phyloP scores from a whole-genome alignment of 1,140 invertebrate genomes.

The Drosophila eugracilis region DNA sequence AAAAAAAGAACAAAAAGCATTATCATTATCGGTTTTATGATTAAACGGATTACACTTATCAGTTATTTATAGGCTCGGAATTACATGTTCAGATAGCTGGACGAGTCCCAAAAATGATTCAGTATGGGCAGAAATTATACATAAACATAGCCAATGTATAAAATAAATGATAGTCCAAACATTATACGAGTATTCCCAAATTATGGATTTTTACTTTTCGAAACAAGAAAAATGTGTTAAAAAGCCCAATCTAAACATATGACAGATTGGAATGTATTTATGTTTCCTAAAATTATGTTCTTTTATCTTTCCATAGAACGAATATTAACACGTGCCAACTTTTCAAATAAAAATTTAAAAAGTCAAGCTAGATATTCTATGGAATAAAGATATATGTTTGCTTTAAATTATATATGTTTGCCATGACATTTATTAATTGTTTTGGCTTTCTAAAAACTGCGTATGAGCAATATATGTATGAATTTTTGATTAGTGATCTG shows the following conservation, averaged over 20 bases:
- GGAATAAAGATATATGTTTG: not conserved
- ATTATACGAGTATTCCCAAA: too few species aligned
- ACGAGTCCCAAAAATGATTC: conserved; percentile 31
- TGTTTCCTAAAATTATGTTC: too few species aligned
- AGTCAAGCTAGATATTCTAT: not conserved
- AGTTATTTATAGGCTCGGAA: conserved; percentile 27
- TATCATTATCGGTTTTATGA: conserved; percentile 34
- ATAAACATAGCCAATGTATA: too few species aligned
- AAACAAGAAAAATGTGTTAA: too few species aligned
- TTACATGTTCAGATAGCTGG: conserved; percentile 14
- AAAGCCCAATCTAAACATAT: too few species aligned
- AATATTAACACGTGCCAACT: too few species aligned
- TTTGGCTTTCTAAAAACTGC: conserved; percentile 1
- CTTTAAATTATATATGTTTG: not conserved
- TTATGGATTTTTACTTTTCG: too few species aligned
- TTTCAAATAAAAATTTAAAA: not conserved
- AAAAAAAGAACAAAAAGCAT: conserved; percentile 22
- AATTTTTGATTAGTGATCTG: conserved; percentile 50
- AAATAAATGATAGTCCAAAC: too few species aligned
- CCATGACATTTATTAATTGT: not conserved
- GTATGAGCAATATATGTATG: conserved; percentile 20
- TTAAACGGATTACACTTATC: conserved; percentile 40
- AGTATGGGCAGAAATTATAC: conserved; percentile 7
- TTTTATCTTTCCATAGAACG: too few species aligned
- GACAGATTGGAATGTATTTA: too few species aligned